Evolutionary conservation across 1,140 invertebrate species (phyloP).

Genomic region (Drosophila sechellia): DNA sequence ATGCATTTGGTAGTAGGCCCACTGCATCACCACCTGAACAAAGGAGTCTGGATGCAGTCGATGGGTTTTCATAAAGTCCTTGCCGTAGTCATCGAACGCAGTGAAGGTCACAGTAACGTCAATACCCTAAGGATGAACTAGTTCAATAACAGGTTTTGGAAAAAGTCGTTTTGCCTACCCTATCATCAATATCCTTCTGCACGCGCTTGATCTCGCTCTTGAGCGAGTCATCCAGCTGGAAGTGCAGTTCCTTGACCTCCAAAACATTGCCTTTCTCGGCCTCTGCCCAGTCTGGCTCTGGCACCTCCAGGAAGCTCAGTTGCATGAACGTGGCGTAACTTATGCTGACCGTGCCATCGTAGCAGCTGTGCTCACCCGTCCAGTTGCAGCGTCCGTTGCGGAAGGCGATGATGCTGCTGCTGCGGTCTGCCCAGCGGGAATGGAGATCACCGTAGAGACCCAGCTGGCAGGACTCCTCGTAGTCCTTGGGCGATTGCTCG

Average conservation of each 20-base stretch:
- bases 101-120: conserved; percentile 82
- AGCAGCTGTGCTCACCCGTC: conserved; percentile 85
- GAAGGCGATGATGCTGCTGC: conserved; percentile 84
- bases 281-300: conserved; percentile 67
- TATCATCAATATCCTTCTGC: conserved; percentile 58
- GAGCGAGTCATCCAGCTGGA: conserved; percentile 70
- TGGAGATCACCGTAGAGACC: conserved; percentile 84
- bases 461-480: conserved; percentile 79
- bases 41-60: conserved; percentile 88
- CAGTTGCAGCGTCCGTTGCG: conserved; percentile 85
- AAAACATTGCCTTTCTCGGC: conserved; percentile 28
- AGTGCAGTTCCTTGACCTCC: conserved; percentile 61
- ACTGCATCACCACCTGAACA: conserved; percentile 88
- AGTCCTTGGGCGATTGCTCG: conserved; percentile 84
- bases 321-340: conserved; percentile 76
- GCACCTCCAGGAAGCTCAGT: conserved; percentile 78
- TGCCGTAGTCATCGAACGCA: conserved; percentile 86
- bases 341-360: conserved; percentile 86
- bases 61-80: conserved; percentile 85
- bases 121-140: conserved; percentile 64
- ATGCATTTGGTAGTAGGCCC: conserved; percentile 87
- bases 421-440: conserved; percentile 87
- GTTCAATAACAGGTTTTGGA: not conserved
- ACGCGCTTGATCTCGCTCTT: conserved; percentile 68
- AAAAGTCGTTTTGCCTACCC: conserved; percentile 35